Evolutionary conservation across 1,140 invertebrate genomes (phyloP), one percentile per base, ranked within the genome.

Genomic region (Gonatopus flavifemur): DNA sequence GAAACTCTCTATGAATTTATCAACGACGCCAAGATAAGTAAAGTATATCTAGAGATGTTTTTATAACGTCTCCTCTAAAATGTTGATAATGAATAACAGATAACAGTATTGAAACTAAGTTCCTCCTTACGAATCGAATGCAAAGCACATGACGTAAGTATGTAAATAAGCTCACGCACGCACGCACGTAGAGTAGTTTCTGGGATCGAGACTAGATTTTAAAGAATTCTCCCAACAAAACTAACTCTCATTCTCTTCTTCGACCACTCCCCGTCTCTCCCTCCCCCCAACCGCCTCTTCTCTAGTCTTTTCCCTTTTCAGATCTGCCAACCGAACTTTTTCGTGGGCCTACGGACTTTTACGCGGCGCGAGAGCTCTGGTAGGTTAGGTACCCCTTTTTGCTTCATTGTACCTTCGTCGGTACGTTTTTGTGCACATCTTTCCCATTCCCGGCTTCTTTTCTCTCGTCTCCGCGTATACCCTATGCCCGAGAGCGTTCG

Each of bases 371-470:
- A 9, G 7, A 7, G 10, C 33, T 36, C 10, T 51, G 54, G 54
- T 49, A 59, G 57, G 59, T 61, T 61, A 56, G 57, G 54, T 49
- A 61, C 43, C 54, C 38, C 62, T 66, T 55, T 70, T 68, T 68
- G 65, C 63, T 68, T 64, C 59, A 64, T 60, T 63, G 57, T 66
- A 59, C 56, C 64, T 65, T 69, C 59, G 55, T 64, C 61, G 62
- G 66, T 72, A 62, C 62, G 68, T 73, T 71, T 73, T 69, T 70
- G 69, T 69, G 64, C 62, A 49, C 59, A 69, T 69, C 69, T 68
- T 69, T 59, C 60, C 59, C 57, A 53, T 51, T 59, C 61, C 53
- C 52, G 56, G 37, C 46, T 48, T 46, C 44, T 41, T 47, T 39
- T 40, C 12, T 32, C 43, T 25, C 19, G 13, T 7, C 13, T 20